Evolutionary conservation across 30 jellyfish, hydroid and myxozoan species (phyloP), one percentile per base, ranked within the genome.

Genomic region (Mastigias papua): DNA sequence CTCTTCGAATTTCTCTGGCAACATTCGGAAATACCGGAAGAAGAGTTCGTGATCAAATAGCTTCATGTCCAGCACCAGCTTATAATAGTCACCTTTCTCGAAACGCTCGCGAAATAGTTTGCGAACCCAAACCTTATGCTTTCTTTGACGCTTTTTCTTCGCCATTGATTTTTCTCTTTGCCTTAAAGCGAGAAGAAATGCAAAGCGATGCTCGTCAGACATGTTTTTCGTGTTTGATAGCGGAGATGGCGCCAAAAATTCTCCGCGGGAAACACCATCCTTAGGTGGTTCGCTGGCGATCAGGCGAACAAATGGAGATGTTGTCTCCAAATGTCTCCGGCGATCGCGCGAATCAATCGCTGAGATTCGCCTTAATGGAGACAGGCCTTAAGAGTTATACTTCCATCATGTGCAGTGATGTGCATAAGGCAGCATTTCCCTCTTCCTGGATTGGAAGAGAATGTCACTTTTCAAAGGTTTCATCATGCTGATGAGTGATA

Each of bases 1-100:
- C 87, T 82, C 58, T 51, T 82, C 62, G 23, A 80, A 61, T 57
- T 80, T 80, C 66, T 16, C 65, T 61, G 86, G 92, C 68, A 82
- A 50, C 86, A 37, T 82, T 48, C 86, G 92, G 69, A 33, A 66
- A 26, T 69, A 64, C 48, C 75, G 76, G 65, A 82, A 82, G 86
- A 82, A 82, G 54, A 64, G 86, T 69, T 82, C 76, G 48, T 82
- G 92, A 82, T 66, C 86, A 69, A 48, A 82, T 21, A 82, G 92
- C 48, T 82, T 64, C 92, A 82, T 82, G 1, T 80, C 90, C 51
- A 80, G 35, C 21, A 80, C 90, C 82, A 80, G 80, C 81, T 57
- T 58, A 34, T 80, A 42, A 60, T 58, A 80, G 42, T 82, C 86
- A 48, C 92, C 92, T 69, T 82, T 82, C 86, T 65, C 92, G 58